Evolutionary conservation across 2,888 invertebrate genomes (phyloP), one percentile per base, ranked within the genome.

Genomic region (Parnassius smintheus): DNA sequence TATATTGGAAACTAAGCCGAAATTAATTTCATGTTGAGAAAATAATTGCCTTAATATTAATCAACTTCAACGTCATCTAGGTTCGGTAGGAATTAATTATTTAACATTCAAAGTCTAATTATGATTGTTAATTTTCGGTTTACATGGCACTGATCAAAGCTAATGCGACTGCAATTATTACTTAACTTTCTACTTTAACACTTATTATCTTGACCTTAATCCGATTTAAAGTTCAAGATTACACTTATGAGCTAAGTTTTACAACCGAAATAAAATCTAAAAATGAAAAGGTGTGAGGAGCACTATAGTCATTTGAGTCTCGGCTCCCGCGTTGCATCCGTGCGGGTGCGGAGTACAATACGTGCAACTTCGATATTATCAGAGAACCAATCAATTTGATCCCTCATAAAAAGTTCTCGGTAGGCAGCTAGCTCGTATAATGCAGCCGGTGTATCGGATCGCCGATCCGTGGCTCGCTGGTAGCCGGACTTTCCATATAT

Each of bases 361-460:
- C 82, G 76, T 78, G 76, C 81, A 77, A 79, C 82, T 80, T 76
- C 75, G 91, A 91, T 91, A 84, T 82, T 89, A 91, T 91, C 91
- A 78, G 77, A 80, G 80, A 86, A 88, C 91, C 89, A 90, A 91
- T 91, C 91, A 91, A 91, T 91, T 91, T 90, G 88, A 91, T 90
- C 88, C 88, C 88, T 87, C 88, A 87, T 90, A 91, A 91, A 90
- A 91, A 90, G 83, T 84, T 86, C 87, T 86, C 83, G 80, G 89
- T 79, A 83, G 82, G 85, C 82, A 83, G 83, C 84, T 80, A 83
- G 83, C 78, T 77, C 77, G 83, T 79, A 88, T 86, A 88, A 86
- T 86, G 77, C 83, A 73, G 75, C 68, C 73, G 72, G 78, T 82
- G 78, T 91, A 91, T 91, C 91, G 81, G 78, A 66, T 75, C 75